phyloP scores from a whole-genome alignment of 2,113 vertebrate genomes.

The Psephotus haematonotus region DNA sequence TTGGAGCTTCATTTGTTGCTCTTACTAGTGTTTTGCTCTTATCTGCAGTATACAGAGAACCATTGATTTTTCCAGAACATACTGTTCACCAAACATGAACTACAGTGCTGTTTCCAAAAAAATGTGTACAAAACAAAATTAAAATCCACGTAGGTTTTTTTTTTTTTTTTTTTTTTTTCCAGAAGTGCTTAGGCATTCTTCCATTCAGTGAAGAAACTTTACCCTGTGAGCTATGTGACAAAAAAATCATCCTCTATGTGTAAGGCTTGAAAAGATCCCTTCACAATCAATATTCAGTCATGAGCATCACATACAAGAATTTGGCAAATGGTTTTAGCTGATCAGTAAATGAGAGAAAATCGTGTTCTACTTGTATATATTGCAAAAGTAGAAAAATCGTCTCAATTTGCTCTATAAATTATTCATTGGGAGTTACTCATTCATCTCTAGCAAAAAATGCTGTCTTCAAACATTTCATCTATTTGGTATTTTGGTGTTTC shows the following conservation, averaged over 20 bases:
- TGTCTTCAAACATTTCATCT: background rate
- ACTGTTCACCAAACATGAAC: background rate
- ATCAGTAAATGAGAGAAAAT: constrained; percentile 14
- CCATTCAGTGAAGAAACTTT: background rate
- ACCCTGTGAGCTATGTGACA: background rate
- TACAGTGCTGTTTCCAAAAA: background rate
- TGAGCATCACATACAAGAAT: background rate
- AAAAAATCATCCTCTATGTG: background rate
- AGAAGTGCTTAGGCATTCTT: background rate
- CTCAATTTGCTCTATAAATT: constrained; percentile 32
- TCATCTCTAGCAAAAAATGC: constrained; percentile 2
- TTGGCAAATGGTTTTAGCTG: background rate
- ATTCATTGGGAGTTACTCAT: constrained; percentile 18
- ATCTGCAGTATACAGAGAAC: background rate
- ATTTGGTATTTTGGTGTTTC: background rate
- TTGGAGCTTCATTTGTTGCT: background rate
- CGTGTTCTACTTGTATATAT: background rate
- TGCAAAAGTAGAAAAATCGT: background rate
- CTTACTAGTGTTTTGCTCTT: background rate
- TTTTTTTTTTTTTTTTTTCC: background rate
- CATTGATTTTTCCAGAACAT: background rate
- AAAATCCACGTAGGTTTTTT: background rate
- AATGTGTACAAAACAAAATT: background rate
- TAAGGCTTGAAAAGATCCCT: background rate
- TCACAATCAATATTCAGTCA: background rate